A percentile compares a stretch with the other conserved stretches of the same genome.
Conservation (phyloP, 2,797 vertebrate species). For the Vultur gryphus region DNA sequence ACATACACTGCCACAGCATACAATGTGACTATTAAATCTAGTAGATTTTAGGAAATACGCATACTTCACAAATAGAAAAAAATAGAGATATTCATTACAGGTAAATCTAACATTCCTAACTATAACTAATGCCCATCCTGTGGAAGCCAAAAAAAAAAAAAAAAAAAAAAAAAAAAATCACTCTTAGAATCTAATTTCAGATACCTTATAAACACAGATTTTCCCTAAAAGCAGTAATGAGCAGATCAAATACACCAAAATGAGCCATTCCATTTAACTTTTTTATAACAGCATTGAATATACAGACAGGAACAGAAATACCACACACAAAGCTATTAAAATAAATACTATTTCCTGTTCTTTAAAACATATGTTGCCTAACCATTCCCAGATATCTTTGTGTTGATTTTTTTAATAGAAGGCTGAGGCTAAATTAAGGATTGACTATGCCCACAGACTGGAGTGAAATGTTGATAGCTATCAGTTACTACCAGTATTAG, state of each 20-base stretch:
- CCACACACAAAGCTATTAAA: not conserved
- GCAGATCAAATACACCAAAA: not conserved
- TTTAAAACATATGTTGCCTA: not conserved
- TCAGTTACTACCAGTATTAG: not conserved
- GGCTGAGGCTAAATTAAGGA: not conserved
- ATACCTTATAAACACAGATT: not conserved
- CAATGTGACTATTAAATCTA: not conserved
- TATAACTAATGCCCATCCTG: not conserved
- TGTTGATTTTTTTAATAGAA: not conserved
- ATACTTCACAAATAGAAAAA: not conserved
- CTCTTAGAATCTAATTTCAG: not conserved
- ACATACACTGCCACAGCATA: not conserved
- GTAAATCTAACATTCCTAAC: not conserved
- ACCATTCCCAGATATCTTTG: not conserved
- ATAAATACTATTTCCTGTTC: not conserved
- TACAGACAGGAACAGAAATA: not conserved
- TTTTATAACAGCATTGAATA: not conserved
- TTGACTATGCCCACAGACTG: not conserved
- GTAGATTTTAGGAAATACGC: not conserved
- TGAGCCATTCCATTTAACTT: accelerated
- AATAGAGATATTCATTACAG: not conserved
- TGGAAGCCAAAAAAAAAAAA: not conserved
- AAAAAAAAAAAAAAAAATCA: not conserved
- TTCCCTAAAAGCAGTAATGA: not conserved
- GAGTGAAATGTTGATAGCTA: not conserved